Conservation (phyloP, 2,888 invertebrate species). For the Dichetophora obliterata region DNA sequence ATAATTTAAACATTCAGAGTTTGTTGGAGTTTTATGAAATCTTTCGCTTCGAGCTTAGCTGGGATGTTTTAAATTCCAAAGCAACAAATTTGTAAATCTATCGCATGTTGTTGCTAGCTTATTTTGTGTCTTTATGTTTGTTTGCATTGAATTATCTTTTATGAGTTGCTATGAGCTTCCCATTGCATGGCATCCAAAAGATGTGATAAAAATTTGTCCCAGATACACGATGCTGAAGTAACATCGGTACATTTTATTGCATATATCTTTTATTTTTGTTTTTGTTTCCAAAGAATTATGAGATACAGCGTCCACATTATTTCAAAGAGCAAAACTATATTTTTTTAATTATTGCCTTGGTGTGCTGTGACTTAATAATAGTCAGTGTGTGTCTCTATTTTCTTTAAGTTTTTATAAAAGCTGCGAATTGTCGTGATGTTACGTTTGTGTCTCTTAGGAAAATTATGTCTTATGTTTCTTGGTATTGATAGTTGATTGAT, state of each 20-base stretch:
- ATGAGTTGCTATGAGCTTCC: conserved; percentile 22
- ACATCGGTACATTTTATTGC: neutral
- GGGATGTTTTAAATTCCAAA: too few relatives aligned
- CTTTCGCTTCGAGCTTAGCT: too few relatives aligned
- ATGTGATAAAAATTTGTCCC: conserved; percentile 16
- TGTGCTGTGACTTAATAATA: too few relatives aligned
- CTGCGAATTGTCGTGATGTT: too few relatives aligned
- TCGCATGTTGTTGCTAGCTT: neutral
- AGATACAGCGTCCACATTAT: neutral
- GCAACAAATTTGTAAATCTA: neutral
- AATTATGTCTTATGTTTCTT: too few relatives aligned
- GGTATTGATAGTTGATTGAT: too few relatives aligned
- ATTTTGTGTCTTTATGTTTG: conserved; percentile 14
- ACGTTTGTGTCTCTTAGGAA: too few relatives aligned
- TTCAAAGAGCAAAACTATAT: neutral
- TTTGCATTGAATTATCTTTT: conserved; percentile 29
- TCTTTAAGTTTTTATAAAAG: too few relatives aligned
- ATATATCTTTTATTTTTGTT: neutral
- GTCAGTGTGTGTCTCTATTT: too few relatives aligned
- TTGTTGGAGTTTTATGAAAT: too few relatives aligned
- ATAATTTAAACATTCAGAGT: too few relatives aligned
- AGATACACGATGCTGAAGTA: neutral
- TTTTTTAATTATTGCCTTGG: too few relatives aligned
- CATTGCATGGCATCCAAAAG: neutral
- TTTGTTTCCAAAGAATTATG: conserved; percentile 1